Conservation (phyloP, 2,797 vertebrate genomes). For the Lophotriccus pileatus region DNA sequence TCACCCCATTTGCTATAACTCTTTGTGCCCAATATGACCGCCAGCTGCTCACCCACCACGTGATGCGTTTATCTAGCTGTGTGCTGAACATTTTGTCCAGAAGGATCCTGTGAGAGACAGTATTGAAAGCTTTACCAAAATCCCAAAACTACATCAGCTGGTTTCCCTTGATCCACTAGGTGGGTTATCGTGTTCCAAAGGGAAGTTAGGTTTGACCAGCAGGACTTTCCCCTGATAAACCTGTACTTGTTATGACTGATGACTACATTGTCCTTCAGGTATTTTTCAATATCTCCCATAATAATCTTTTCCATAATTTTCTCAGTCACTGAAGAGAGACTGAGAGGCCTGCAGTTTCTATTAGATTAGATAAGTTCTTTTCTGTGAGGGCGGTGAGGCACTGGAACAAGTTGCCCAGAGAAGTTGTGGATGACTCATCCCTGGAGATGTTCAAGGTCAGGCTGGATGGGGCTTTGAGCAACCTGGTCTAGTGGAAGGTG, state of each 20-base stretch:
- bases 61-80: background rate
- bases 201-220: background rate
- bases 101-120: background rate
- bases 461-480: background rate
- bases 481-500: background rate
- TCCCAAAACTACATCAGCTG: background rate
- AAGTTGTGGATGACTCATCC: background rate
- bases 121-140: background rate
- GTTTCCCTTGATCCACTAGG: background rate
- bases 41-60: no score
- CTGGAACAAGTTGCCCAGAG: background rate
- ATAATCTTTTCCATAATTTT: background rate
- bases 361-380: background rate
- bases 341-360: background rate
- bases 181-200: background rate
- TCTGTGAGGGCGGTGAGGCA: background rate
- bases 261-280: background rate
- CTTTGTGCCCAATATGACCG: no score
- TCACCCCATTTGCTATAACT: no score
- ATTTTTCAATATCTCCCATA: background rate
- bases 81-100: background rate
- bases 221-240: background rate
- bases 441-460: background rate
- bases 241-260: background rate
- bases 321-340: background rate